Conservation (phyloP, 1,140 invertebrate genomes). For the Pseudoatta argentina region DNA sequence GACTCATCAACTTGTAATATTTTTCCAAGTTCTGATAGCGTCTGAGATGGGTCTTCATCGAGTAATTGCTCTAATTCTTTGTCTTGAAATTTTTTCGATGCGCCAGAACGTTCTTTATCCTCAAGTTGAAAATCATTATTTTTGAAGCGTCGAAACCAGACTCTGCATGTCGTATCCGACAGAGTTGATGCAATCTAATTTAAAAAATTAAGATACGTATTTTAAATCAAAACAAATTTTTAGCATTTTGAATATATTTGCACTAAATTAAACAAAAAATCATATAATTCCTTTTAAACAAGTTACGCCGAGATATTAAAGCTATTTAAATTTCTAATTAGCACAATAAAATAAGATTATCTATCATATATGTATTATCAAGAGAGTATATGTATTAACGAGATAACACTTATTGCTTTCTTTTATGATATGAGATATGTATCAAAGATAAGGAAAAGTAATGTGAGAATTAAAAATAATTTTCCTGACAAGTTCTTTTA, state of each 20-base stretch:
- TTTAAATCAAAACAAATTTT: neutral
- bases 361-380: no score
- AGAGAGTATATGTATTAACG: neutral
- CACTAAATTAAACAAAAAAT: neutral
- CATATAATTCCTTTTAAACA: neutral
- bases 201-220: neutral
- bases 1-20: no score
- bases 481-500: neutral
- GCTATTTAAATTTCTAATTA: neutral
- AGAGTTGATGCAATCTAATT: constrained; percentile 14
- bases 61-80: no score
- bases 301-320: neutral
- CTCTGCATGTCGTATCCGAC: no score
- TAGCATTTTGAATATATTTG: neutral
- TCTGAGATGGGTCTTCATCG: no score
- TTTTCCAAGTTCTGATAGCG: no score
- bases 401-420: neutral
- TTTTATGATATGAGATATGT: neutral
- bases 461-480: neutral
- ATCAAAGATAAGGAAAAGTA: neutral
- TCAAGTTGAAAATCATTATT: no score
- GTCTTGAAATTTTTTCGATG: no score
- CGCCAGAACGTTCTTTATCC: no score
- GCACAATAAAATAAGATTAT: neutral
- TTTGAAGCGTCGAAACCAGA: no score